These are phyloP conservation scores for Halichoeres trimaculatus DNA, from an alignment of 2,113 vertebrate genomes.

Conservation along the genomic window DNA sequence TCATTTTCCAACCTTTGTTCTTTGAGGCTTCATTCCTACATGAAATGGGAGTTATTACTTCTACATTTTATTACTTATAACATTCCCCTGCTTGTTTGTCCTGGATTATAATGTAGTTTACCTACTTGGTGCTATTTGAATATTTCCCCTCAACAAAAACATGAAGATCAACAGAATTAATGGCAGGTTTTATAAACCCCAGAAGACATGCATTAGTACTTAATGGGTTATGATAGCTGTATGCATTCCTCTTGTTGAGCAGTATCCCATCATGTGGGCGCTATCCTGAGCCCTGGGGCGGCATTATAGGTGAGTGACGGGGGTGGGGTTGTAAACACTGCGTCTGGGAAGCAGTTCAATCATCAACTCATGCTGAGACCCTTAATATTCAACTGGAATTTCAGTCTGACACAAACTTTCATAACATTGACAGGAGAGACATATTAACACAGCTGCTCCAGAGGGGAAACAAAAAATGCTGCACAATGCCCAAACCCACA, in stretches of 20 bases:
- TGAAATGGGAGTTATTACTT: neutral
- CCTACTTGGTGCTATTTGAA: neutral
- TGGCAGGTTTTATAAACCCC: slow-evolving; percentile 18
- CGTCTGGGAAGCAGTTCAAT: slow-evolving; percentile 67
- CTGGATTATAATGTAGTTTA: neutral
- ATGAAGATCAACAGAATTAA: slow-evolving; percentile 24
- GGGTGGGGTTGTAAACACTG: slow-evolving; percentile 73
- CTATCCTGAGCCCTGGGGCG: slow-evolving; percentile 64
- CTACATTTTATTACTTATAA: neutral
- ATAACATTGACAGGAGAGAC: slow-evolving; percentile 66
- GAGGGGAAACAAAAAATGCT: slow-evolving; percentile 40
- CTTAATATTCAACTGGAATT: slow-evolving; percentile 69
- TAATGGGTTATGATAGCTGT: slow-evolving; percentile 67
- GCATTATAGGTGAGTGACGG: slow-evolving; percentile 72
- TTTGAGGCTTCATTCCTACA: slow-evolving; percentile 2
- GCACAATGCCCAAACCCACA: slow-evolving; percentile 36
- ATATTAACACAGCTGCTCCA: slow-evolving; percentile 55
- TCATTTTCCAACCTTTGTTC: slow-evolving; percentile 29
- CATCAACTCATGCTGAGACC: slow-evolving; percentile 48
- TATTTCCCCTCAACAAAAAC: slow-evolving; percentile 8
- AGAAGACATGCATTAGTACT: slow-evolving; percentile 30
- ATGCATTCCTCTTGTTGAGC: slow-evolving; percentile 62
- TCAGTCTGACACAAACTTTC: slow-evolving; percentile 57
- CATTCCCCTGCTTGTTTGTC: neutral
- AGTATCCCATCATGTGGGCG: slow-evolving; percentile 56